Evolutionary conservation across 2,888 invertebrate genomes (phyloP), one percentile per base, ranked within the genome.

Genomic region (Dolichomitus sp.): DNA sequence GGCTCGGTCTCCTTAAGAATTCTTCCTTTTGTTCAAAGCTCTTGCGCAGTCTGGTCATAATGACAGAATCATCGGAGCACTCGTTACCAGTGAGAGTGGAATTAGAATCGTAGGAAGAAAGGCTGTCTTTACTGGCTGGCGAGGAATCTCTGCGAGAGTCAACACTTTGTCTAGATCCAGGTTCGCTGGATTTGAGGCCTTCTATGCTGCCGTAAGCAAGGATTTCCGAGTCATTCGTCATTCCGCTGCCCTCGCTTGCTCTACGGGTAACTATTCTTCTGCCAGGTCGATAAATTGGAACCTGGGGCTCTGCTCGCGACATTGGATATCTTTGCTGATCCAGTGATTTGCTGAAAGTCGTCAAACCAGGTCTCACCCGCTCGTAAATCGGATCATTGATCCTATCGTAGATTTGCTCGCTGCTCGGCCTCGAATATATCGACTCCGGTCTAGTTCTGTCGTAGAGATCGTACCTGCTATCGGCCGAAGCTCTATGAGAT

Each of bases 1-100:
- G 95, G 92, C 95, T 96, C 4, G 97, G 97, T 87, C 97, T 95
- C 91, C 96, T 95, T 80, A 98, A 95, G 94, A 98, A 98, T 89
- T 98, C 98, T 93, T 98, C 98, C 93, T 98, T 98, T 92, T 98
- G 97, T 92, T 98, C 98, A 90, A 97, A 96, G 91, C 97, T 98
- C 93, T 97, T 97, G 87, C 97, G 95, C 92, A 97, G 95, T 94
- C 97, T 95, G 85, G 96, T 96, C 95, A 97, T 96, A 89, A 96
- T 96, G 63, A 96, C 95, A 79, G 96, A 96, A 93, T 97, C 97
- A 92, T 96, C 96, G 85, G 96, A 94, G 52, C 90, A 89, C 88
- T 96, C 96, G 90, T 95, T 95, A 79, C 96, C 96, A 52, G 96
- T 96, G 70, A 96, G 94, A 66, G 96, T 96, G 73, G 96, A 96